phyloP scores from a whole-genome alignment of 2,888 invertebrate genomes.

The Hypolimnas misippus region DNA sequence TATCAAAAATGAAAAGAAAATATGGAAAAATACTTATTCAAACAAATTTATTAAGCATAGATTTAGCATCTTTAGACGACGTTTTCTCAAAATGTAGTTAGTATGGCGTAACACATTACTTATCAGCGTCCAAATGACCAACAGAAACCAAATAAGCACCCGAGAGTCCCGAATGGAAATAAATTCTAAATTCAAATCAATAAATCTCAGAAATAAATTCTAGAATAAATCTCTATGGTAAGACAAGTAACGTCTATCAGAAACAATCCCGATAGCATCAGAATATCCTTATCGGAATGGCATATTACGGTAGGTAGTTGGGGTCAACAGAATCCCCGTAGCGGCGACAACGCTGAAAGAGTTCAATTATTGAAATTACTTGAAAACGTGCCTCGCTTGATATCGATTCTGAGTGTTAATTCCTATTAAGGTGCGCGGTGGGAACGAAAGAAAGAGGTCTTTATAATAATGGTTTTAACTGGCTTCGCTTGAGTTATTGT shows the following conservation, averaged over 20 bases:
- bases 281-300: constrained; percentile 40
- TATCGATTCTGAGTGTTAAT: constrained; percentile 37
- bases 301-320: constrained; percentile 57
- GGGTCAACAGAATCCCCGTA: constrained; percentile 64
- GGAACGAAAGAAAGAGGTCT: too few relatives aligned
- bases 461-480: too few relatives aligned
- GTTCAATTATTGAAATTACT: constrained; percentile 60
- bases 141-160: too few relatives aligned
- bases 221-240: constrained; percentile 7
- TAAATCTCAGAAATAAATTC: constrained; percentile 2
- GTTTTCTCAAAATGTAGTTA: too few relatives aligned
- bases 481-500: too few relatives aligned
- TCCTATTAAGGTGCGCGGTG: constrained; percentile 41
- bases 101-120: too few relatives aligned
- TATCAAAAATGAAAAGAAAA: too few relatives aligned
- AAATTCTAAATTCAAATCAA: not conserved
- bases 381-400: constrained; percentile 38
- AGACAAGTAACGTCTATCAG: constrained; percentile 28
- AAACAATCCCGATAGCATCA: constrained; percentile 34
- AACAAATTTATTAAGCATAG: too few relatives aligned
- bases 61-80: too few relatives aligned
- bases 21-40: too few relatives aligned
- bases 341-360: constrained; percentile 41
- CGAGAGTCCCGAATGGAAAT: too few relatives aligned
- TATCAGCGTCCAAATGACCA: too few relatives aligned